Evolutionary conservation across 2,797 vertebrate genomes (phyloP).

Genomic region (Hylomyscus alleni): DNA sequence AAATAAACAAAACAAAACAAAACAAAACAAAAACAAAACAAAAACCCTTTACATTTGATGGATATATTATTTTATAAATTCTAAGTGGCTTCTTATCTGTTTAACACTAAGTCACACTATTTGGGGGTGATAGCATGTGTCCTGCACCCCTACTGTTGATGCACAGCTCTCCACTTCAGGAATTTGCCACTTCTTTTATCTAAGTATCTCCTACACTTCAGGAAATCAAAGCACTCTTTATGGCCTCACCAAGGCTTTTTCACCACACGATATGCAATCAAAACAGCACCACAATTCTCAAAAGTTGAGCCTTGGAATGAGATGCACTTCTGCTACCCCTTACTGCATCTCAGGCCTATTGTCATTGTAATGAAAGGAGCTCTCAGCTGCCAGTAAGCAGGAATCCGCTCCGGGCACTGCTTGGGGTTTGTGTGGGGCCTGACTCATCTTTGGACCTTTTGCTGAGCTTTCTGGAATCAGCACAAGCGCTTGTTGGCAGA

Average conservation of each 20-base stretch:
- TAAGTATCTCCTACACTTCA: background rate
- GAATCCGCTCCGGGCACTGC: background rate
- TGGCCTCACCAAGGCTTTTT: background rate
- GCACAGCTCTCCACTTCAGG: background rate
- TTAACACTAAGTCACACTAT: background rate
- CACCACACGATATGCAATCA: background rate
- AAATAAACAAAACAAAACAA: background rate
- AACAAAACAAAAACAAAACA: background rate
- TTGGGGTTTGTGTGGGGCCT: constrained; percentile 47
- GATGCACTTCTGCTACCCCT: background rate
- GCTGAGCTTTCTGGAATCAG: constrained; percentile 32
- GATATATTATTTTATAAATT: background rate
- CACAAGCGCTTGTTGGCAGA: background rate
- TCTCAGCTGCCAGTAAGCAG: background rate
- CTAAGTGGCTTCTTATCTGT: background rate
- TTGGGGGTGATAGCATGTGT: background rate
- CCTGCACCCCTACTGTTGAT: background rate
- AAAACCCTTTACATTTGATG: background rate
- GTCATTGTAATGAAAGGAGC: background rate
- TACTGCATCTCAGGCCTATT: background rate
- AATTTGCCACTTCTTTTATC: background rate
- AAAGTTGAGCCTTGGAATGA: background rate
- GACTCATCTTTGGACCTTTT: constrained; percentile 42
- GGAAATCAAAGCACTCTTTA: background rate
- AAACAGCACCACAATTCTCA: background rate